Evolutionary conservation across 2,113 vertebrate species (phyloP).

Genomic region (Colius striatus): DNA sequence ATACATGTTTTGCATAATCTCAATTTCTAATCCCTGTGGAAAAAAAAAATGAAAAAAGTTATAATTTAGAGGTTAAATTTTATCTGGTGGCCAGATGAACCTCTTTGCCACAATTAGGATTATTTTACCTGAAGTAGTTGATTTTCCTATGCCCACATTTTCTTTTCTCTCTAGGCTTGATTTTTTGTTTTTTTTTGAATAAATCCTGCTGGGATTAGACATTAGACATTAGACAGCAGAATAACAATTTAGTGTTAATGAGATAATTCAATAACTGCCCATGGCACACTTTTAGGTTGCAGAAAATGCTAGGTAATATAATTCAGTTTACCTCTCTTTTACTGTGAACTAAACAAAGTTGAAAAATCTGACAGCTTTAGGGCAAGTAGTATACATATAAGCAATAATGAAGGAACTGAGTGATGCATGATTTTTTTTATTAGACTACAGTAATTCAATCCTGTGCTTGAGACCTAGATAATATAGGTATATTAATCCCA

Average conservation of each 20-base stretch:
- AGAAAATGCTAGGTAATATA: background rate
- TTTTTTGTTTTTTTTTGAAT: background rate
- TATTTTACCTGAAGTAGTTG: background rate
- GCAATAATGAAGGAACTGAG: background rate
- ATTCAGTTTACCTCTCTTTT: background rate
- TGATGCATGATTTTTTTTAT: background rate
- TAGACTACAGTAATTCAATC: background rate
- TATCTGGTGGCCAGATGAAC: background rate
- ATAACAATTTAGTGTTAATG: background rate
- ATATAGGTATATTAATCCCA: background rate
- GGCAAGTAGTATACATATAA: background rate
- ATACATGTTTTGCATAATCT: background rate
- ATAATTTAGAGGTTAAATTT: background rate
- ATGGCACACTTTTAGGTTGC: background rate
- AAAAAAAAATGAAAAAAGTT: background rate
- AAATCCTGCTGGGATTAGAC: background rate
- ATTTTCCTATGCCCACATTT: background rate
- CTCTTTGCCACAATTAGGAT: background rate
- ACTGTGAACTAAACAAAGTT: background rate
- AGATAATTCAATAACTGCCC: background rate
- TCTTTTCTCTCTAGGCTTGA: background rate
- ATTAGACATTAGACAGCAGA: no score
- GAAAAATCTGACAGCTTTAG: background rate
- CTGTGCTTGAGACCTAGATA: background rate
- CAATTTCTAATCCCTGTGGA: background rate